Evolutionary conservation across 2,113 vertebrate species (phyloP).

Genomic region (Phycodurus eques): DNA sequence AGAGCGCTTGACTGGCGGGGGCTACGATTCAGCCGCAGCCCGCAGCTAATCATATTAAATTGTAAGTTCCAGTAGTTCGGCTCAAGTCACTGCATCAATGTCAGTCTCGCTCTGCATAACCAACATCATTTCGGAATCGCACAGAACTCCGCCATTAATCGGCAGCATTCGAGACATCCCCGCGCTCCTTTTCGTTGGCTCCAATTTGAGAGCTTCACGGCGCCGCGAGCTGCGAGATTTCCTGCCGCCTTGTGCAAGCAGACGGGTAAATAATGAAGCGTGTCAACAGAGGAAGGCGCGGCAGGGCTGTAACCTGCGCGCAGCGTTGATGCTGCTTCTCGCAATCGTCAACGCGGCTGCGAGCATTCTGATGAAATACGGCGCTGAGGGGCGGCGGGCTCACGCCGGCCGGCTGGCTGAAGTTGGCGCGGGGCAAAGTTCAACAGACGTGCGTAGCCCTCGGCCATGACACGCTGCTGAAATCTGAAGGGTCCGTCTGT

Average conservation of each 20-base stretch:
- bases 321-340: conserved; percentile 38
- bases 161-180: conserved; percentile 29
- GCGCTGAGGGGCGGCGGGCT: neutral
- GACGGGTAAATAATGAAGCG: conserved; percentile 58
- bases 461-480: conserved; percentile 33
- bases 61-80: neutral
- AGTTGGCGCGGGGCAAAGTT: conserved; percentile 36
- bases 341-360: conserved; percentile 33
- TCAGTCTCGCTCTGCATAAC: conserved; percentile 29
- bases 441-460: conserved; percentile 32
- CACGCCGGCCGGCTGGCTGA: conserved; percentile 1
- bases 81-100: conserved; percentile 29
- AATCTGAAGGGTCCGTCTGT: conserved; percentile 47
- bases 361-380: neutral
- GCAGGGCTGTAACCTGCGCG: conserved; percentile 29
- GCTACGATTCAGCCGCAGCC: conserved; percentile 5
- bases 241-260: conserved; percentile 47
- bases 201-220: conserved; percentile 44
- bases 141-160: conserved; percentile 18
- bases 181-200: conserved; percentile 45
- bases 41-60: conserved; percentile 7
- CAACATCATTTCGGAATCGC: conserved; percentile 3
- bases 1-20: conserved; percentile 41
- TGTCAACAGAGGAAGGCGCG: conserved; percentile 47
- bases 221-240: conserved; percentile 38